These are phyloP conservation scores for Drosophila arizonae DNA, from an alignment of 1,140 invertebrate genomes.

Conservation along the genomic window DNA sequence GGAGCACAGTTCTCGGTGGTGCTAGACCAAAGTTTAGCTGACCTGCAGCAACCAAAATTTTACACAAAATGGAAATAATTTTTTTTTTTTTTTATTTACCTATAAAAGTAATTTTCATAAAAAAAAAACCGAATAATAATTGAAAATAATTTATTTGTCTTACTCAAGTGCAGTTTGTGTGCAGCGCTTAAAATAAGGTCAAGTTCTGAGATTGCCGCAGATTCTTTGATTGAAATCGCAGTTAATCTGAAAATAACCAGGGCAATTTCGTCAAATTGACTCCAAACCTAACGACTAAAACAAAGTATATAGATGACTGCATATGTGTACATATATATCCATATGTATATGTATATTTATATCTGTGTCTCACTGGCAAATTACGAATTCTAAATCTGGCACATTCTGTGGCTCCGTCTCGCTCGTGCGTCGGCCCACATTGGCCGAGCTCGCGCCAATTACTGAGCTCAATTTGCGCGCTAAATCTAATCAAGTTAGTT, in stretches of 20 bases:
- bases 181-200: too few relatives aligned
- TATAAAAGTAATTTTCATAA: constrained; percentile 1
- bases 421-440: constrained; percentile 31
- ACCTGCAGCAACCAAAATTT: constrained; percentile 28
- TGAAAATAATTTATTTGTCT: too few relatives aligned
- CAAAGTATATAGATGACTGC: background rate
- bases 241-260: constrained; percentile 2
- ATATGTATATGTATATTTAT: background rate
- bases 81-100: constrained; percentile 18
- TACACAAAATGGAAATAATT: too few relatives aligned
- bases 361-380: constrained; percentile 22
- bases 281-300: constrained; percentile 30
- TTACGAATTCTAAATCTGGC: constrained; percentile 40
- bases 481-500: constrained; percentile 81
- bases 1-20: constrained; percentile 27
- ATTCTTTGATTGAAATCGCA: constrained; percentile 20
- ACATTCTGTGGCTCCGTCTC: constrained; percentile 7
- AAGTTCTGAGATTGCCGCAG: constrained; percentile 12
- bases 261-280: constrained; percentile 25
- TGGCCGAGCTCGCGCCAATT: constrained; percentile 34
- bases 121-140: background rate
- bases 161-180: too few relatives aligned
- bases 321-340: background rate
- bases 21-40: constrained; percentile 53
- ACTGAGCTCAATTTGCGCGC: constrained; percentile 59